Evolutionary conservation across 2,888 invertebrate species (phyloP), one percentile per base, ranked within the genome.

Genomic region (Entomobrya proxima): DNA sequence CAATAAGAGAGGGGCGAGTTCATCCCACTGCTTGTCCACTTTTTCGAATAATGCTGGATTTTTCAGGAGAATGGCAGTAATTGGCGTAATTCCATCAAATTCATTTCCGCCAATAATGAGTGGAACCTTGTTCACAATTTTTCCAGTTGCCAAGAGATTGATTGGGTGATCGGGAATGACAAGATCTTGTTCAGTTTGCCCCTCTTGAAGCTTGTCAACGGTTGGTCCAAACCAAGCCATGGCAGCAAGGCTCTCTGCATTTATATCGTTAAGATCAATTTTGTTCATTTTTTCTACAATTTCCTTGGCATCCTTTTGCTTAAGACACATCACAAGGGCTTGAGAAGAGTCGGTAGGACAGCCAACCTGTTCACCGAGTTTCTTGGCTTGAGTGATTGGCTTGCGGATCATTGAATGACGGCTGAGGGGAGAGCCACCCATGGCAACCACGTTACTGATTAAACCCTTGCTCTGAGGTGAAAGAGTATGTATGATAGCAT

Each of bases 371-470:
- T 52, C 37, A 37, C 86, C 89, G 1, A 85, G 67, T 37, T 77
- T 84, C 82, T 88, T 89, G 32, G 89, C 88, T 55, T 88, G 84
- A 3, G 69, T 77, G 7, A 88, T 75, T 1, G 89, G 89, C 13
- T 88, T 77, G 1, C 77, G 82, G 6, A 82, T 44, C 64, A 89
- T 84, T 0, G 85, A 72, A 44, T 52, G 77, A 11, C 86, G 77
- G 50, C 86, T 64, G 6, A 88, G 15, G 13, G 86, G 80, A 27
- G 78, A 67, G 7, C 78, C 83, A 11, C 82, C 64, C 75, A 75
- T 77, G 18, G 72, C 15, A 32, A 87, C 35, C 7, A 82, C 83
- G 7, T 47, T 55, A 37, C 55, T 27, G 61, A 87, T 47, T 15
- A 87, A 75, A 13, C 87, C 87, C 44, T 85, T 85, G 76, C 79